Evolutionary conservation across 2,888 invertebrate genomes (phyloP).

Genomic region (Dermolepida albohirtum): DNA sequence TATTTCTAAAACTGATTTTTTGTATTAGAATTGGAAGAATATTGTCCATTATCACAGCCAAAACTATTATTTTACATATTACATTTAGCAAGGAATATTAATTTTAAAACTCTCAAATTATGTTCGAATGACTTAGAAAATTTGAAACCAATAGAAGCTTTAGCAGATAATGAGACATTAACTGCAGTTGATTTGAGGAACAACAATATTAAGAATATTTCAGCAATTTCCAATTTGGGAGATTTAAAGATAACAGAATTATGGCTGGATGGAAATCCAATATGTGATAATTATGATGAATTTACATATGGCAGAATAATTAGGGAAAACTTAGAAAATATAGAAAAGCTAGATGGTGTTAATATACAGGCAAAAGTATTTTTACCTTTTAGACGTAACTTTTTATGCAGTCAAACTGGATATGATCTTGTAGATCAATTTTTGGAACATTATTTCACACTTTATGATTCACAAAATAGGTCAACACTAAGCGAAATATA

Average conservation of each 20-base stretch:
- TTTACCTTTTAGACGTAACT: conserved; percentile 67
- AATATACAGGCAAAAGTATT: conserved; percentile 22
- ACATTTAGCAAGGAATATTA: conserved; percentile 55
- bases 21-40: conserved; percentile 59
- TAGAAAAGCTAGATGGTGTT: conserved; percentile 63
- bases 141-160: conserved; percentile 58
- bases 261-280: conserved; percentile 76
- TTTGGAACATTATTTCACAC: conserved; percentile 73
- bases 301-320: conserved; percentile 71
- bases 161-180: conserved; percentile 50
- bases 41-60: conserved; percentile 66
- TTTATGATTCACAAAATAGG: conserved; percentile 73
- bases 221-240: conserved; percentile 35
- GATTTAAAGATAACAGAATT: conserved; percentile 59
- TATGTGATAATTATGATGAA: conserved; percentile 75
- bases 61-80: conserved; percentile 66
- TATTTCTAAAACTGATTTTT: conserved; percentile 26
- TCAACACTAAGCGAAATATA: conserved; percentile 71
- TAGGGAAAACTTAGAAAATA: conserved; percentile 67
- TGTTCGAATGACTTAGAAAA: conserved; percentile 59
- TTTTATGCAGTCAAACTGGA: conserved; percentile 66
- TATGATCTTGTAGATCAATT: conserved; percentile 71
- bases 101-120: conserved; percentile 54
- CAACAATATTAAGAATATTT: conserved; percentile 45
- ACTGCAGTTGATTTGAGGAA: conserved; percentile 48